phyloP scores from a whole-genome alignment of 2,888 invertebrate genomes.

The Cistogaster globosa region DNA sequence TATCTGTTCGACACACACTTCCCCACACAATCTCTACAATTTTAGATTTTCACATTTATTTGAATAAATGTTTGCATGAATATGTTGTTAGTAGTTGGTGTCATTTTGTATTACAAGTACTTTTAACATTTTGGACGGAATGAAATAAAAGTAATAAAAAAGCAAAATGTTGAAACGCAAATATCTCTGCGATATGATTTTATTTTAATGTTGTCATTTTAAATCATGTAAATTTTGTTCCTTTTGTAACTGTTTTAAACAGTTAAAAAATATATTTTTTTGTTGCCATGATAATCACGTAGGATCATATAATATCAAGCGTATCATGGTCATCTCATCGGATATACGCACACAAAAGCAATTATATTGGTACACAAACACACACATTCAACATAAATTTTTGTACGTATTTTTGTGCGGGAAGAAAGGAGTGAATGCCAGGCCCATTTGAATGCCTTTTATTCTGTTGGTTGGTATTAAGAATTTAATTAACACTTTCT shows the following conservation, averaged over 20 bases:
- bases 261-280: constrained; percentile 60
- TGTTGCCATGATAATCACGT: constrained; percentile 65
- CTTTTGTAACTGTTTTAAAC: constrained; percentile 63
- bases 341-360: not conserved
- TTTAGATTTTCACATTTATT: not conserved
- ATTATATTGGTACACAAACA: not conserved
- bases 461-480: not conserved
- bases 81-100: constrained; percentile 38
- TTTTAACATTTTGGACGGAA: constrained; percentile 46
- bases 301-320: constrained; percentile 66
- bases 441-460: constrained; percentile 4
- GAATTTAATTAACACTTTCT: too few species aligned
- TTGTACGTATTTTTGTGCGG: not conserved
- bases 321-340: constrained; percentile 61
- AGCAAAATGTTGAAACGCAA: not conserved
- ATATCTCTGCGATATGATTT: not conserved
- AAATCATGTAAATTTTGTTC: constrained; percentile 35
- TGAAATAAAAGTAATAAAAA: constrained; percentile 12
- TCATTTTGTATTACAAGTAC: constrained; percentile 36
- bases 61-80: not conserved
- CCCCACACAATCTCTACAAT: not conserved
- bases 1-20: constrained; percentile 28
- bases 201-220: constrained; percentile 15
- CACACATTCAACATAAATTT: not conserved
- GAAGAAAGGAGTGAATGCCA: not conserved